Percentiles rank a stretch among this genome's conserved stretches.
These are phyloP conservation scores for Ageneiosus marmoratus DNA, from an alignment of 2,113 vertebrate species.

Conservation along the genomic window DNA sequence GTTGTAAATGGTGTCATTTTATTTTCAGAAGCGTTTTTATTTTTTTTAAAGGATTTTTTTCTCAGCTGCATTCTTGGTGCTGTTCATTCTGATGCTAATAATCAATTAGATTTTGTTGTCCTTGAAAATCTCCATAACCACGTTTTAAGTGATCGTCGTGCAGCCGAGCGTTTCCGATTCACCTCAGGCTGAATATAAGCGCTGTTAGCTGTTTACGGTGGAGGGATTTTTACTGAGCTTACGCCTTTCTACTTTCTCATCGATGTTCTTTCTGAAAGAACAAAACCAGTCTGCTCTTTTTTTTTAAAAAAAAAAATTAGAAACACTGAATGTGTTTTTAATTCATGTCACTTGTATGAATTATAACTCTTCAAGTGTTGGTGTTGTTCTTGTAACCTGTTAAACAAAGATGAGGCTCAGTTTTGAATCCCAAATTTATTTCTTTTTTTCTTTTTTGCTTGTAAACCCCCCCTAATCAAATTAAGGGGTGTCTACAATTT, in stretches of 20 bases:
- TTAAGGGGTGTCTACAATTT: slow-evolving; percentile 30
- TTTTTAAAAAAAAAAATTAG: slow-evolving; percentile 38
- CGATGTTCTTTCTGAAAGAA: slow-evolving; percentile 20
- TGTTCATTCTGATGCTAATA: slow-evolving; percentile 53
- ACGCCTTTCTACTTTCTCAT: slow-evolving; percentile 20
- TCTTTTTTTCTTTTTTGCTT: not conserved
- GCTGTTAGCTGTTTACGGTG: slow-evolving; percentile 53
- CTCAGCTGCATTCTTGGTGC: slow-evolving; percentile 53
- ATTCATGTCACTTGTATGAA: slow-evolving; percentile 48
- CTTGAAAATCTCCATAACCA: slow-evolving; percentile 27
- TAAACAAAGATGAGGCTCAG: slow-evolving; percentile 23
- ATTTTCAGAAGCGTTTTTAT: slow-evolving; percentile 32
- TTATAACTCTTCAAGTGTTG: slow-evolving; percentile 63
- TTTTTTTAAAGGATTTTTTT: not conserved
- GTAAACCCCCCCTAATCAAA: slow-evolving; percentile 28
- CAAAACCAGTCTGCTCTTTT: not conserved
- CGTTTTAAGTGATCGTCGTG: slow-evolving; percentile 43
- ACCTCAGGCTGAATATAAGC: slow-evolving; percentile 45
- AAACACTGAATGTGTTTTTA: slow-evolving; percentile 49
- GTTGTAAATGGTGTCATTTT: slow-evolving; percentile 36
- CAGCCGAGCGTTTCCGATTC: slow-evolving; percentile 45
- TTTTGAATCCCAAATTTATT: slow-evolving; percentile 31
- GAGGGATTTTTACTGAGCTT: slow-evolving; percentile 52
- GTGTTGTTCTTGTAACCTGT: slow-evolving; percentile 49
- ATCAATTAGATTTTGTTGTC: slow-evolving; percentile 26